Percentiles rank a stretch among this genome's conserved stretches.
Evolutionary conservation across 1,140 invertebrate species (phyloP).

Genomic region (Delia radicum): DNA sequence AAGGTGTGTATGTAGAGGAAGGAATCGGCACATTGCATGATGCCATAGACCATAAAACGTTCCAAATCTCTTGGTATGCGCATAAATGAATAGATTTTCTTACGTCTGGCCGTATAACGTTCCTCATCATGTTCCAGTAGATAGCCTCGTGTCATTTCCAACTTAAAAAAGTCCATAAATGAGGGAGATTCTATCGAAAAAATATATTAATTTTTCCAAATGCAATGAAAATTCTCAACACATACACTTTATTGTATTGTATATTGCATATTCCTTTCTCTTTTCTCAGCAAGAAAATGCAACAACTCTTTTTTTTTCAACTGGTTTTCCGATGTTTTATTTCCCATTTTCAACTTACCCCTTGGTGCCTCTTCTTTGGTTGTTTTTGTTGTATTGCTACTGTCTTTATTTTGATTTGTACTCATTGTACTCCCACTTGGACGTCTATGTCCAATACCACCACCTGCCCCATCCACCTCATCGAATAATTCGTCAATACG

Average conservation of each 20-base stretch:
- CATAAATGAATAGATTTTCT: slow-evolving; percentile 97
- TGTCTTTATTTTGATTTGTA: slow-evolving; percentile 36
- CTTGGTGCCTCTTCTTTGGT: neutral
- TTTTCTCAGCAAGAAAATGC: neutral
- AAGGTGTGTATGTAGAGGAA: slow-evolving; percentile 98
- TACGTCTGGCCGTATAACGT: slow-evolving; percentile 85
- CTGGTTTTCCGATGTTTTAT: neutral
- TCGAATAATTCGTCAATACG: slow-evolving; percentile 53
- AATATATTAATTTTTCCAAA: too few species aligned
- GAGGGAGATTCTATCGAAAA: slow-evolving; percentile 25
- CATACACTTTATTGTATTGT: neutral
- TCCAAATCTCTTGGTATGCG: slow-evolving; percentile 92
- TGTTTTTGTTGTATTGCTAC: slow-evolving; percentile 13
- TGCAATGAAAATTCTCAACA: neutral
- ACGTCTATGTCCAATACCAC: slow-evolving; percentile 25
- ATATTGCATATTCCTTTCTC: neutral
- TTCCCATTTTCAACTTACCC: neutral
- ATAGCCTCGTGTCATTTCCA: slow-evolving; percentile 90
- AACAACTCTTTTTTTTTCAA: too few species aligned
- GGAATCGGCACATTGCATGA: slow-evolving; percentile 96
- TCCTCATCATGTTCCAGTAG: slow-evolving; percentile 70
- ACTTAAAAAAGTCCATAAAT: slow-evolving; percentile 54
- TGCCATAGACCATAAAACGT: slow-evolving; percentile 94
- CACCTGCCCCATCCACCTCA: slow-evolving; percentile 26
- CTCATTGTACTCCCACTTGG: slow-evolving; percentile 32